phyloP scores from a whole-genome alignment of 2,797 vertebrate species.

The Balearica regulorum region DNA sequence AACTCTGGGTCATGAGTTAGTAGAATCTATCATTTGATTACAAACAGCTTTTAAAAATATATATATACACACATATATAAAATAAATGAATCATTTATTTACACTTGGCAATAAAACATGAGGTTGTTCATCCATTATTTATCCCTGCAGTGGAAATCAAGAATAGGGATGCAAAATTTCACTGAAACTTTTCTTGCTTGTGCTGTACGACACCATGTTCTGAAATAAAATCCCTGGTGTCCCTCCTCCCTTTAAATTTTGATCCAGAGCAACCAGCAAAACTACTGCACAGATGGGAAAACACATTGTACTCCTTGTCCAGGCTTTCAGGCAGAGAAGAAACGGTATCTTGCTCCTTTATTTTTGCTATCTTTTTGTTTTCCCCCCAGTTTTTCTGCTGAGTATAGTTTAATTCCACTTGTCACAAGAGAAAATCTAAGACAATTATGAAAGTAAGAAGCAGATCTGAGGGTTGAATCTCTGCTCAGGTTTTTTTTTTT shows the following conservation, averaged over 20 bases:
- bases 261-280: background rate
- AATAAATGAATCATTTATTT: constrained; percentile 48
- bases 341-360: background rate
- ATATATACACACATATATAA: background rate
- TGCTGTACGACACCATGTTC: background rate
- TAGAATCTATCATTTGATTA: constrained; percentile 43
- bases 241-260: background rate
- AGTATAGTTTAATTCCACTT: background rate
- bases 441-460: background rate
- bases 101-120: constrained; percentile 57
- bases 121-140: constrained; percentile 51
- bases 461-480: background rate
- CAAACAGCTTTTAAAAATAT: constrained; percentile 6
- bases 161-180: constrained; percentile 3
- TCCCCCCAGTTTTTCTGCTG: background rate
- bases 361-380: background rate
- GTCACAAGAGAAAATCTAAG: background rate
- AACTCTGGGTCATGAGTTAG: background rate
- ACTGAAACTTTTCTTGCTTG: background rate
- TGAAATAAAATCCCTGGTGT: background rate
- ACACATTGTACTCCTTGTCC: background rate
- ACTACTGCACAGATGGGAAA: constrained; percentile 15
- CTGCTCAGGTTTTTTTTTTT: background rate
- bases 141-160: constrained; percentile 15
- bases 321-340: background rate